phyloP scores from a whole-genome alignment of 2,888 invertebrate species.

The Papilio protenor region DNA sequence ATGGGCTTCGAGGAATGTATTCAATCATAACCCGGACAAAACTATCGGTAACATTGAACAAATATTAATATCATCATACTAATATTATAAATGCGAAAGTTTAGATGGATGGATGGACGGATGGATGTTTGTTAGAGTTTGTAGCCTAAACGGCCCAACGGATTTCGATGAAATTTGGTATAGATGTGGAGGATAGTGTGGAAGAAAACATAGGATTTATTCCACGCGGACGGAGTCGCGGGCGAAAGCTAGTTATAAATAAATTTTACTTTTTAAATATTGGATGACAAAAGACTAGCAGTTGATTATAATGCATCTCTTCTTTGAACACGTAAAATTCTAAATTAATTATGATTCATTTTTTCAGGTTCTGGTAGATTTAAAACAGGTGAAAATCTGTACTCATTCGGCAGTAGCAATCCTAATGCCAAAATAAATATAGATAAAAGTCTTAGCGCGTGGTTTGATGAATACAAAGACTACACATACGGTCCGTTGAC shows the following conservation, averaged over 20 bases:
- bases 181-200: no score
- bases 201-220: no score
- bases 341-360: no score
- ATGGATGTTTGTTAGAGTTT: no score
- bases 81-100: no score
- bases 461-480: slow-evolving; percentile 70
- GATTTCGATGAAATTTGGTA: no score
- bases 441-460: slow-evolving; percentile 55
- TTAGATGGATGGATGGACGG: no score
- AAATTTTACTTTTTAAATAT: neutral
- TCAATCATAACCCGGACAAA: slow-evolving; percentile 65
- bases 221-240: no score
- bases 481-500: slow-evolving; percentile 59
- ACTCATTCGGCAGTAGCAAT: slow-evolving; percentile 58
- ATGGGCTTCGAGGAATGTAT: slow-evolving; percentile 61
- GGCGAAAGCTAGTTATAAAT: no score
- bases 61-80: slow-evolving; percentile 1
- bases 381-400: slow-evolving; percentile 69
- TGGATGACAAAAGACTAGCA: neutral
- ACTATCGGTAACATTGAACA: slow-evolving; percentile 58
- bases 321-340: no score
- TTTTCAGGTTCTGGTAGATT: slow-evolving; percentile 69
- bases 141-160: no score
- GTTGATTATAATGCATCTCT: neutral
- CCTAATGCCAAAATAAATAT: slow-evolving; percentile 53